Conservation (phyloP, 2,113 vertebrate species). For the Rhabdornis inornatus region DNA sequence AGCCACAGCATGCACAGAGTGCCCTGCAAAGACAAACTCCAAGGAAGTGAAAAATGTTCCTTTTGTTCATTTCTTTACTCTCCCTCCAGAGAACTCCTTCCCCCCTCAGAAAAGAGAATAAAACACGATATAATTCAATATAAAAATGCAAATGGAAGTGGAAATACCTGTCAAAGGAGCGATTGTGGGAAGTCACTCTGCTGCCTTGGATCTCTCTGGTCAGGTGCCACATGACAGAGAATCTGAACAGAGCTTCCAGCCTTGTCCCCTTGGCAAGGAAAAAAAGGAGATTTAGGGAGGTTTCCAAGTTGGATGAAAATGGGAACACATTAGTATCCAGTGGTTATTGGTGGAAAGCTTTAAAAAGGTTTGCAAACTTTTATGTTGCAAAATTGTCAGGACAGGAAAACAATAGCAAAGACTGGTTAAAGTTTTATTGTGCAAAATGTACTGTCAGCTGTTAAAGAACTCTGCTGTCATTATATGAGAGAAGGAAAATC, state of each 20-base stretch:
- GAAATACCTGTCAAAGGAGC: conserved; percentile 91
- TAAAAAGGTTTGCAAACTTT: not conserved
- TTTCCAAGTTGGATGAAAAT: not conserved
- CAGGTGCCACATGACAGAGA: conserved; percentile 96
- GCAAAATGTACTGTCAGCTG: not conserved
- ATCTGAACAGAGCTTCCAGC: conserved; percentile 90
- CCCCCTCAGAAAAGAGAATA: not conserved
- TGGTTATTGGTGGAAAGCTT: not conserved
- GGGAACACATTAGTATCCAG: not conserved
- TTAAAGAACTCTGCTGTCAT: not conserved
- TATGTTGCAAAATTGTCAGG: not conserved
- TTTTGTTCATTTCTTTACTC: not conserved
- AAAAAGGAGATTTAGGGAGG: not conserved
- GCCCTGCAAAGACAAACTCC: not conserved
- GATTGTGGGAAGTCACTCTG: conserved; percentile 85
- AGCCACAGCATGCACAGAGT: not conserved
- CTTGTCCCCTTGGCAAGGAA: conserved; percentile 77
- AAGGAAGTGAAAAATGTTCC: not conserved
- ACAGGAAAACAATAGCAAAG: not conserved
- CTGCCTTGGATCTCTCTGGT: conserved; percentile 90
- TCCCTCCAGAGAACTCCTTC: not conserved
- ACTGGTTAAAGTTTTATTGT: not conserved
- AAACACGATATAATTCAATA: not conserved
- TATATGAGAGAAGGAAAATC: not conserved
- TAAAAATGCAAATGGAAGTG: not conserved